Percentiles rank a stretch among this genome's conserved stretches.
phyloP scores from a whole-genome alignment of 1,140 invertebrate species.

The Leptinotarsa texana region DNA sequence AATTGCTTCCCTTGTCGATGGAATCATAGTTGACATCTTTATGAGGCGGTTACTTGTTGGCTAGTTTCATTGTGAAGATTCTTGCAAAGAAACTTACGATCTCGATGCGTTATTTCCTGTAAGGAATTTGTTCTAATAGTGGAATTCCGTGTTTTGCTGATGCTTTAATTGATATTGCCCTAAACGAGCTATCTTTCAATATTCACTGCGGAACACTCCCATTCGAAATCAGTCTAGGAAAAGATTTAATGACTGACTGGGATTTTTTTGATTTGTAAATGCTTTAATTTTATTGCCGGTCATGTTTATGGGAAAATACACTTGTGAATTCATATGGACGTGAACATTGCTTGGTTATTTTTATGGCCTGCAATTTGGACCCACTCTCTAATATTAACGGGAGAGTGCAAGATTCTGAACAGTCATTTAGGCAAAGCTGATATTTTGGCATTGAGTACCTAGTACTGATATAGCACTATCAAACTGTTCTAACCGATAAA shows the following conservation, averaged over 20 bases:
- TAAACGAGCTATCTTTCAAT: slow-evolving; percentile 16
- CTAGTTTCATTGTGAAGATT: slow-evolving; percentile 1
- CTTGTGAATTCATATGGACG: too few species aligned
- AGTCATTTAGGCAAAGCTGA: too few species aligned
- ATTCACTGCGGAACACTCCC: slow-evolving; percentile 7
- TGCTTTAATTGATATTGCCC: slow-evolving; percentile 17
- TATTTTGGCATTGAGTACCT: too few species aligned
- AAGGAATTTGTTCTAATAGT: slow-evolving; percentile 20
- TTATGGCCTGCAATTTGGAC: too few species aligned
- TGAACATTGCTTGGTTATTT: too few species aligned
- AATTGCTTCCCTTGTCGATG: slow-evolving; percentile 1
- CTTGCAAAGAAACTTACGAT: slow-evolving; percentile 13
- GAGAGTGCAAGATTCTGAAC: too few species aligned
- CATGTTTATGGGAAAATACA: not conserved
- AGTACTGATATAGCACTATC: too few species aligned
- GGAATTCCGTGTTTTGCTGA: slow-evolving; percentile 15
- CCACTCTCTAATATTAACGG: too few species aligned
- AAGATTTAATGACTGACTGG: not conserved
- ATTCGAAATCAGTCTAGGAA: not conserved
- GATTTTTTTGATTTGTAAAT: not conserved
- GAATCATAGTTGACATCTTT: slow-evolving; percentile 10
- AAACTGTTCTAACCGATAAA: too few species aligned
- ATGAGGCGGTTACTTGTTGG: not conserved
- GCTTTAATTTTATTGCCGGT: not conserved
- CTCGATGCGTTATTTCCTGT: slow-evolving; percentile 9